A percentile compares a stretch with the other conserved stretches of the same genome.
Conservation (phyloP, 2,797 vertebrate genomes). For the Vireo griseus region DNA sequence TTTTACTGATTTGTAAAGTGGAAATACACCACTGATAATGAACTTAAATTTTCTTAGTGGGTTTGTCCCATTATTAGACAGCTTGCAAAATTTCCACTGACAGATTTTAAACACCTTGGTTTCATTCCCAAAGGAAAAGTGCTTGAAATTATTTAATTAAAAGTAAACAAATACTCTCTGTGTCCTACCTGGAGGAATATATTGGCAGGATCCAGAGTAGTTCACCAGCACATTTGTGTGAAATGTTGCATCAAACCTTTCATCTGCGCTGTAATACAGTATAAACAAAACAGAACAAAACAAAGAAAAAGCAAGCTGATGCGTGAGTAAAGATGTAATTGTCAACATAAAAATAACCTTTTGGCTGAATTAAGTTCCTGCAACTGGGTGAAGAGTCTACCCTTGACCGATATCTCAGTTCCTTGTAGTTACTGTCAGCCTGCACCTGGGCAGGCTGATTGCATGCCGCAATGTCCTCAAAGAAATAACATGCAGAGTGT, state of each 20-base stretch:
- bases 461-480: not conserved
- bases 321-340: not conserved
- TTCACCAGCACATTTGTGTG: constrained; percentile 92
- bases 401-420: not conserved
- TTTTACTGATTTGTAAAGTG: not conserved
- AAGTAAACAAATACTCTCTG: not conserved
- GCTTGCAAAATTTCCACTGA: not conserved
- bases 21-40: not conserved
- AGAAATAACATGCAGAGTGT: not conserved
- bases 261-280: constrained; percentile 80
- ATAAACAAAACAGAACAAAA: not conserved
- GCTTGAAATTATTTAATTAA: not conserved
- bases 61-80: not conserved
- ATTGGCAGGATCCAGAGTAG: constrained; percentile 85
- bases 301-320: not conserved
- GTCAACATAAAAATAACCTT: not conserved
- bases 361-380: not conserved
- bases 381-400: not conserved
- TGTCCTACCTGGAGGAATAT: constrained; percentile 87
- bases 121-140: not conserved
- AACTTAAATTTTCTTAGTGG: not conserved
- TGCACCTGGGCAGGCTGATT: not conserved
- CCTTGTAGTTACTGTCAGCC: not conserved
- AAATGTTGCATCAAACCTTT: constrained; percentile 91
- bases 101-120: not conserved